phyloP scores from a whole-genome alignment of 2,113 vertebrate species.

The Sylvilagus bachmani region DNA sequence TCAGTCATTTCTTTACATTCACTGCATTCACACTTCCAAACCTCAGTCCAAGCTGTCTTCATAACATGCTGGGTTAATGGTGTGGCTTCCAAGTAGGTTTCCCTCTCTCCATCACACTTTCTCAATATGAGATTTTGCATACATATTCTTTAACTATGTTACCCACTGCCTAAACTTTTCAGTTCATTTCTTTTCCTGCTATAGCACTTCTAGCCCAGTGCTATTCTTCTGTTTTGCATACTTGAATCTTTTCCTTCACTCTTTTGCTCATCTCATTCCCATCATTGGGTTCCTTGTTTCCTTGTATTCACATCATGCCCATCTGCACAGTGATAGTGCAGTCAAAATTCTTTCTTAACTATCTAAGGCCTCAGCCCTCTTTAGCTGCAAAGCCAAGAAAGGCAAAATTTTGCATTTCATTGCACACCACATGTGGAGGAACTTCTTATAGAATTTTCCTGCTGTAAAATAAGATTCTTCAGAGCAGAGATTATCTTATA shows the following conservation, averaged over 20 bases:
- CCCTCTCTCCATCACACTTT: background rate
- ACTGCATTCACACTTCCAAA: background rate
- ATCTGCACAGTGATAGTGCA: background rate
- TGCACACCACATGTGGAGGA: background rate
- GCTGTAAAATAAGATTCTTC: background rate
- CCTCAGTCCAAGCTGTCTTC: background rate
- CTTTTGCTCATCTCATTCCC: background rate
- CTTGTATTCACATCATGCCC: background rate
- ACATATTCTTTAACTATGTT: background rate
- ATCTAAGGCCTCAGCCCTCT: background rate
- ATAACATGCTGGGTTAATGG: background rate
- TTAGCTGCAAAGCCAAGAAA: background rate
- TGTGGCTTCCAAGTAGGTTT: background rate
- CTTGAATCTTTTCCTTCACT: rapidly evolving
- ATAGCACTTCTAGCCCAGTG: background rate
- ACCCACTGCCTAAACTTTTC: background rate
- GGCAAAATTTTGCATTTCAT: background rate
- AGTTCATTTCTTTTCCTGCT: background rate
- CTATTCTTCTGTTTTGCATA: background rate
- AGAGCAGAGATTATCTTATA: background rate
- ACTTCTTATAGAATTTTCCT: background rate
- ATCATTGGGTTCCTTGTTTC: background rate
- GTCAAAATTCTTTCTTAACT: background rate
- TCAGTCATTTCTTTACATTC: background rate
- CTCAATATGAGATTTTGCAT: background rate